phyloP scores from a whole-genome alignment of 2,113 vertebrate species.

The Nibea coibor region DNA sequence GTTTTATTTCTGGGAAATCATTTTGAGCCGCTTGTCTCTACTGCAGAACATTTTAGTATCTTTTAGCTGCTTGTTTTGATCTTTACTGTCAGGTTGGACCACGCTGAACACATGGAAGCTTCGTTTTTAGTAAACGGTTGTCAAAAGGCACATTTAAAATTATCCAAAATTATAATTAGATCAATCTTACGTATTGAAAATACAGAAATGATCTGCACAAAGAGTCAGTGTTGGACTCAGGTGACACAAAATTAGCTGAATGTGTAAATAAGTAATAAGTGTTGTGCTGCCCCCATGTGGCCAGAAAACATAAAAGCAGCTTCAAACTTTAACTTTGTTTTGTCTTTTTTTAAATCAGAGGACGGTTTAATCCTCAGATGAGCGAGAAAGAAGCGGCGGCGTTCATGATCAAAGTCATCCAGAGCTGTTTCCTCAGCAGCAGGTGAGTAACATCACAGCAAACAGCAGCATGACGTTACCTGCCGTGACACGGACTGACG shows the following conservation, averaged over 20 bases:
- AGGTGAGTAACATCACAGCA: slow-evolving; percentile 81
- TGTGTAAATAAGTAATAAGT: too few species aligned
- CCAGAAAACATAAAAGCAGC: not conserved
- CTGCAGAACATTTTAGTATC: not conserved
- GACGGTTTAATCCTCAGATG: slow-evolving; percentile 96
- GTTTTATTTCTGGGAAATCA: too few species aligned
- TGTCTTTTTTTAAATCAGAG: slow-evolving; percentile 74
- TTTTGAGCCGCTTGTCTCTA: not conserved
- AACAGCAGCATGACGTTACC: too few species aligned
- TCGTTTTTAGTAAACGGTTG: too few species aligned
- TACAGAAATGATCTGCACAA: too few species aligned
- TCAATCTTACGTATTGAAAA: too few species aligned
- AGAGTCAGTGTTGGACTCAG: too few species aligned
- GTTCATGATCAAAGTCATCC: slow-evolving; percentile 98
- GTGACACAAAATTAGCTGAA: too few species aligned
- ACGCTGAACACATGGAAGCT: not conserved
- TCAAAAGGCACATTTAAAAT: too few species aligned
- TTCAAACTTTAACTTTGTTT: not conserved
- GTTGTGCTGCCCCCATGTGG: not conserved
- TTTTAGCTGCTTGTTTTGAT: not conserved
- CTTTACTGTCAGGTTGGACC: not conserved
- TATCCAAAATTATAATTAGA: too few species aligned
- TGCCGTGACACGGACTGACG: too few species aligned
- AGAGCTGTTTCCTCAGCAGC: slow-evolving; percentile 99
- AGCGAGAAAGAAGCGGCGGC: slow-evolving; percentile 96